Conservation (phyloP, 2,113 vertebrate genomes). For the Eurypyga helias region DNA sequence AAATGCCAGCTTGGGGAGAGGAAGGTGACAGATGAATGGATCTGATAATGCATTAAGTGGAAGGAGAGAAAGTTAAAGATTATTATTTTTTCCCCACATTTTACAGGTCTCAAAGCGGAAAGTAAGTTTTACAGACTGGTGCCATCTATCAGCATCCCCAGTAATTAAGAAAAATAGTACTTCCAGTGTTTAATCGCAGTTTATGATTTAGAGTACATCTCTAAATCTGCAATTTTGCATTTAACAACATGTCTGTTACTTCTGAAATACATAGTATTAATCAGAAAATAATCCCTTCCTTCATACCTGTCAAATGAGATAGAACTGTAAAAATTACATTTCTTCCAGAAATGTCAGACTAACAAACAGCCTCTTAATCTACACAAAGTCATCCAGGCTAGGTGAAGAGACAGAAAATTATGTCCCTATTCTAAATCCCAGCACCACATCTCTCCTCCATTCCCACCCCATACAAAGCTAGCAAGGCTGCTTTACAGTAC, state of each 20-base stretch:
- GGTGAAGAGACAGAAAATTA: not conserved
- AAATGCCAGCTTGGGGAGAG: not conserved
- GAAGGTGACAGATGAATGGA: not conserved
- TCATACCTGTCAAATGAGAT: not conserved
- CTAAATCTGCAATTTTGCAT: not conserved
- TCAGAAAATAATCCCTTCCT: not conserved
- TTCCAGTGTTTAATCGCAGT: not conserved
- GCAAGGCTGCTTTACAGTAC: not conserved
- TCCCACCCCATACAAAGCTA: not conserved
- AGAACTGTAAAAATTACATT: not conserved
- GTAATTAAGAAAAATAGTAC: not conserved
- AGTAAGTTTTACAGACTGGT: not conserved
- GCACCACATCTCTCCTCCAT: not conserved
- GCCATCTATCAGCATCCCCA: not conserved
- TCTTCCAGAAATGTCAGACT: not conserved
- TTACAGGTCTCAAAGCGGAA: not conserved
- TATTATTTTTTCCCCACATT: not conserved
- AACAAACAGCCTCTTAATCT: not conserved
- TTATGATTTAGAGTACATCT: not conserved
- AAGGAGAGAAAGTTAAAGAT: not conserved
- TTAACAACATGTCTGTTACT: not conserved
- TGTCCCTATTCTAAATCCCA: not conserved
- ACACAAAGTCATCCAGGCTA: not conserved
- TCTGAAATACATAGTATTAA: not conserved
- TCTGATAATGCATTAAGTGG: not conserved